These are phyloP conservation scores for Volucella bombylans DNA, from an alignment of 2,888 invertebrate species.

Conservation along the genomic window DNA sequence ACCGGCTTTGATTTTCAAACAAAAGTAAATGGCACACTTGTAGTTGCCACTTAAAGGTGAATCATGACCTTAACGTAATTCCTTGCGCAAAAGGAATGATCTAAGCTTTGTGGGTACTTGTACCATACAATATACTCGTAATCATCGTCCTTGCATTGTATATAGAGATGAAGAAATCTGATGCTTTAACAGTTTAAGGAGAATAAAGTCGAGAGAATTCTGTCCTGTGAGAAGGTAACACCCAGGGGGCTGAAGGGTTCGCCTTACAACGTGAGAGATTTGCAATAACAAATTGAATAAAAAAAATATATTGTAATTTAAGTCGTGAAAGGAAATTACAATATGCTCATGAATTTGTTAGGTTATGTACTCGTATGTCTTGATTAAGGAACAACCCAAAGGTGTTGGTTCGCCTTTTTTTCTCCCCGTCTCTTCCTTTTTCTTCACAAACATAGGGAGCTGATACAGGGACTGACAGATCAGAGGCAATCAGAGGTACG, in stretches of 20 bases:
- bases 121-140: too few relatives aligned
- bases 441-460: too few relatives aligned
- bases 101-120: too few relatives aligned
- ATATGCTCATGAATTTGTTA: constrained; percentile 34
- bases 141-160: too few relatives aligned
- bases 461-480: too few relatives aligned
- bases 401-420: neutral
- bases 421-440: neutral
- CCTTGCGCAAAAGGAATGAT: too few relatives aligned
- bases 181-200: neutral
- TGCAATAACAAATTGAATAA: constrained; percentile 28
- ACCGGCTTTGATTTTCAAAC: too few relatives aligned
- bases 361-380: neutral
- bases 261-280: neutral
- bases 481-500: too few relatives aligned
- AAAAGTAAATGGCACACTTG: too few relatives aligned
- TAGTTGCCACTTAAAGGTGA: too few relatives aligned
- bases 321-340: constrained; percentile 21
- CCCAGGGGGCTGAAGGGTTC: constrained; percentile 1
- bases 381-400: neutral
- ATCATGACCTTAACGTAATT: too few relatives aligned
- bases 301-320: constrained; percentile 38
- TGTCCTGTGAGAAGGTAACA: constrained; percentile 2
- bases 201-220: constrained; percentile 5
- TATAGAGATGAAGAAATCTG: neutral